Conservation (phyloP, 2,888 invertebrate species). For the Monochamus alternatus region DNA sequence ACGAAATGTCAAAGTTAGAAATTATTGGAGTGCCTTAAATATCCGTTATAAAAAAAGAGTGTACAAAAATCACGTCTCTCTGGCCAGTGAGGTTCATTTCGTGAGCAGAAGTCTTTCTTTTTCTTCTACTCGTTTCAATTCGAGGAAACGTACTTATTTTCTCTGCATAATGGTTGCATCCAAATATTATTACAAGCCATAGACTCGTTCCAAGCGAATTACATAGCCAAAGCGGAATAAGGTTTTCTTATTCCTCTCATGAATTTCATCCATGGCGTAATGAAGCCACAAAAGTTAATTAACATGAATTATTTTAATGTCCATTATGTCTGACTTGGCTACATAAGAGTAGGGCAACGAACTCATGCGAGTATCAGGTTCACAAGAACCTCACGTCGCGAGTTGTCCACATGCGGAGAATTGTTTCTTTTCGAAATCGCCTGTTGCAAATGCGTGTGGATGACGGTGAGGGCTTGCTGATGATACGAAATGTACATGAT, state of each 20-base stretch:
- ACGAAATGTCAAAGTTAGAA: neutral
- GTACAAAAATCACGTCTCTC: no score
- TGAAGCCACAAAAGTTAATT: slow-evolving; percentile 28
- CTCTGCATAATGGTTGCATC: neutral
- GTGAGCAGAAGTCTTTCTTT: no score
- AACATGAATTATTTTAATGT: slow-evolving; percentile 28
- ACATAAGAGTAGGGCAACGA: slow-evolving; percentile 22
- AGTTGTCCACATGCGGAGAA: neutral
- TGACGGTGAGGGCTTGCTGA: slow-evolving; percentile 2
- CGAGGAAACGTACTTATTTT: neutral
- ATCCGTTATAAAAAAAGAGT: no score
- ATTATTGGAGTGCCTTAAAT: neutral
- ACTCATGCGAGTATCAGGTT: slow-evolving; percentile 13
- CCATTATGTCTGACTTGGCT: slow-evolving; percentile 17
- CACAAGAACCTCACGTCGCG: neutral
- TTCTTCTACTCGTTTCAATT: neutral
- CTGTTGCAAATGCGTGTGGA: slow-evolving; percentile 4
- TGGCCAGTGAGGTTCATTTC: neutral
- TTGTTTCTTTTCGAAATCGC: slow-evolving; percentile 16
- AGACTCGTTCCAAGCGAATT: neutral
- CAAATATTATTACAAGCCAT: neutral
- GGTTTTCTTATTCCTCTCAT: neutral
- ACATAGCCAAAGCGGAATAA: neutral
- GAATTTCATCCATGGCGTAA: slow-evolving; percentile 15
- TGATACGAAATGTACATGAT: slow-evolving; percentile 15